Base-by-base conservation (phyloP, 53 echinoderm and acorn worm species). In the Patiria pectinifera region DNA sequence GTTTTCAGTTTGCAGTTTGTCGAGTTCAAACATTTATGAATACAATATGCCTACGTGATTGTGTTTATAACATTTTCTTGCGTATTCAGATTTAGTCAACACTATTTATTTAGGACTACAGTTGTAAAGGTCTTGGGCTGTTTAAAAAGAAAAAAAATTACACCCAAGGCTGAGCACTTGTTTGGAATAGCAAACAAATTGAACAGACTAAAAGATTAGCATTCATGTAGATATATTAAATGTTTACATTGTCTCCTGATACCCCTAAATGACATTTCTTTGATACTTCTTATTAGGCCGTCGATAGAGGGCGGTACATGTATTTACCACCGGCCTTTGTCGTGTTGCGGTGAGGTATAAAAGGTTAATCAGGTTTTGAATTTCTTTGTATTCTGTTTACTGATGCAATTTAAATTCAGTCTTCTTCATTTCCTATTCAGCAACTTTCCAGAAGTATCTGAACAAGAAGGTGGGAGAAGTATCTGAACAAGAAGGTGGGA, bases 291-390 rank as follows among this genome's bases (percentile, higher is more conserved):
- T 11, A 69, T 18, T 9, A 16, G 19, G 80, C 46, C 80, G 19
- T 45, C 80, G 43, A 9, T 3, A 79, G 80, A 79, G 80, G 80
- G 80, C 80, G 80, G 80, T 47, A 78, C 26, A 11, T 78, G 35
- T 0, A 53, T 53, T 53, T 53, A 53, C 53, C 53, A 53, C 53
- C 5, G 53, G 53, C 53, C 53, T 53, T 21, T 71, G 4, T 71
- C 16, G 1, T 71, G 71, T 71, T 71, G 22, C 71, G 2, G 19
- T 22, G 22, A 71, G 22, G 22, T 21, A 22, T 21, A 71, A 11
- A 71, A 2, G 22, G 71, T 71, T 71, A 19, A 19, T 21, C 11
- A 19, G 19, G 66, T 66, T 66, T 12, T 66, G 66, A 66, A 71
- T 19, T 19, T 71, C 19, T 71, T 71, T 71, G 19, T 71, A 8